A percentile compares a stretch with the other conserved stretches of the same genome.
Conservation (phyloP, 1,140 invertebrate species). For the Proctacanthus coquilletti region DNA sequence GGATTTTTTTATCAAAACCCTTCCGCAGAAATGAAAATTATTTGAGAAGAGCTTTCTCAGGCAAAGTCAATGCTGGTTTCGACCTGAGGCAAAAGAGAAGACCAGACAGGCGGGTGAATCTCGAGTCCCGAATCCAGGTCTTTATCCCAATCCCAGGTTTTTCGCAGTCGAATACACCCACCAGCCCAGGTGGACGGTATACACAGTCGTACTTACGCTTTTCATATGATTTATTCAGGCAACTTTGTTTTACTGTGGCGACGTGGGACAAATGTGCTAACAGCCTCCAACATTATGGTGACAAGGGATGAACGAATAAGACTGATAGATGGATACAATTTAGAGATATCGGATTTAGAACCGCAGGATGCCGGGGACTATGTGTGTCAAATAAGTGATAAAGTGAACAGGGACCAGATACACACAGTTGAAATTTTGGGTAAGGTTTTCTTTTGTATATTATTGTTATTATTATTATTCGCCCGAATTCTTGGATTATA, state of each 20-base stretch:
- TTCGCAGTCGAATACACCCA: no score
- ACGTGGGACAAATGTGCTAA: slow-evolving; percentile 45
- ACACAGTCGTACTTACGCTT: no score
- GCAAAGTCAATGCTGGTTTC: no score
- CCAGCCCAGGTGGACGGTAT: no score
- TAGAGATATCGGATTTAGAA: slow-evolving; percentile 46
- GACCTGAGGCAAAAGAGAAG: no score
- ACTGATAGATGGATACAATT: slow-evolving; percentile 49
- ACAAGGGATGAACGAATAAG: slow-evolving; percentile 46
- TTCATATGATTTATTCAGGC: slow-evolving; percentile 28
- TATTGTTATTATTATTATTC: neutral
- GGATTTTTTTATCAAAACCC: no score
- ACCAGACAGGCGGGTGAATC: no score
- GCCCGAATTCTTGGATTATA: neutral
- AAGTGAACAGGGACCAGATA: slow-evolving; percentile 42
- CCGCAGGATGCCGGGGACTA: slow-evolving; percentile 34
- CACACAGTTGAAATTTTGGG: slow-evolving; percentile 30
- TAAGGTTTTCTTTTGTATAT: slow-evolving; percentile 16
- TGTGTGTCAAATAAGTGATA: slow-evolving; percentile 51
- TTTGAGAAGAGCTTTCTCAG: no score
- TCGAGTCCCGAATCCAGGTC: no score
- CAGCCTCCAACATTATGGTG: slow-evolving; percentile 52
- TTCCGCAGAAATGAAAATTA: no score
- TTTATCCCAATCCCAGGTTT: no score
- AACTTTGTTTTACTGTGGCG: slow-evolving; percentile 48